Evolutionary conservation across 1,140 invertebrate genomes (phyloP), one percentile per base, ranked within the genome.

Genomic region (Brachionus rotundiformis): DNA sequence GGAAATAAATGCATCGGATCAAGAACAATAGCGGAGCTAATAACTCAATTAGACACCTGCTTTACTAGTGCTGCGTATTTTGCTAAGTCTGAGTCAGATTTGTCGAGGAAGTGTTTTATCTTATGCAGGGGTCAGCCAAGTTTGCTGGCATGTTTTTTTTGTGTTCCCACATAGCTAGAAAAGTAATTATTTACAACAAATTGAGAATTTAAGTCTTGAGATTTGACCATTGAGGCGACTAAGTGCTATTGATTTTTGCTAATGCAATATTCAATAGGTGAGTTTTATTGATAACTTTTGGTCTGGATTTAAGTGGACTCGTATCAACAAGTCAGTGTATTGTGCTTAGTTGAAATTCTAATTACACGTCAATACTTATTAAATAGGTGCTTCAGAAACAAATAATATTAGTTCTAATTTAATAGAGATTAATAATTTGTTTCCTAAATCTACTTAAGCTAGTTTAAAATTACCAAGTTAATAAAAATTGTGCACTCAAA

Each of bases 381-480:
- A 71, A 65, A 71, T 71, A 71, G 65, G 65, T 71, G 65, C 65
- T 71, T 71, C 61, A 71, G 31, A 36, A 71, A 6, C n/a, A 31
- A 71, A 10, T 71, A 71, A 71, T 71, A 71, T 36, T n/a, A 71
- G 16, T 11, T 71, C 33, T 71, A 36, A 71, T 71, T 71, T 36
- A 39, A 19, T 36, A 71, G 39, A 71, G 65, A 71, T 71, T 71
- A 71, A 36, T 71, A 71, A 5, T 27, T 31, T 27, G 13, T 31
- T 65, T 65, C n/a, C 61, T 29, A 54, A 71, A 71, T 71, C 65
- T 23, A 7, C 65, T 71, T 71, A 71, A 71, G 33, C 39, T 36
- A n/a, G 10, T 41, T 71, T 36, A 63, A 13, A 33, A 8, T 63
- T 63, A 63, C 29, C 61, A 29, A 29, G 61, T 41, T 71, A 71